Conservation (phyloP, 2,113 vertebrate genomes). For the Pituophis catenifer region DNA sequence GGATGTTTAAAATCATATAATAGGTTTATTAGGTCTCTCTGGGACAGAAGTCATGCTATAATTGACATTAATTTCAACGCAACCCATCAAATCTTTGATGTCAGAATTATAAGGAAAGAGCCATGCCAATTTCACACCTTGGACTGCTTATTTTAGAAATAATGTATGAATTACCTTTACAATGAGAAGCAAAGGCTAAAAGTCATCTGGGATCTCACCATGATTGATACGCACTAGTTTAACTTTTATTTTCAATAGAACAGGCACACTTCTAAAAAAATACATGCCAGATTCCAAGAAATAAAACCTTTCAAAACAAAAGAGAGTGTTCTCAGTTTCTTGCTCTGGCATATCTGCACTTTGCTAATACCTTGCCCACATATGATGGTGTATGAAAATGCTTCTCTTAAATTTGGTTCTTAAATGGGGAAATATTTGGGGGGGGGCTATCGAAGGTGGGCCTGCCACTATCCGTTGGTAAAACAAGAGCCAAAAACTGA, state of each 20-base stretch:
- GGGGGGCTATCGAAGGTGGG: background rate
- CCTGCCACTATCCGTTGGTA: background rate
- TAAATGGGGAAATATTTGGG: background rate
- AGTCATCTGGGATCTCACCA: background rate
- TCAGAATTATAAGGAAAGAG: background rate
- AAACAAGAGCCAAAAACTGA: background rate
- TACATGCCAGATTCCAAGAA: background rate
- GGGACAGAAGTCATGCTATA: background rate
- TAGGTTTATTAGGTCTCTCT: background rate
- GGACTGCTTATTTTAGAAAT: background rate
- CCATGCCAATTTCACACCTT: background rate
- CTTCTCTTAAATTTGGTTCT: background rate
- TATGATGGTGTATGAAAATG: background rate
- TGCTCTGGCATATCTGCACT: background rate
- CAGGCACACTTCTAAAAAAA: background rate
- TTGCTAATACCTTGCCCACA: background rate
- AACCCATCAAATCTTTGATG: background rate
- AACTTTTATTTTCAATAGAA: background rate
- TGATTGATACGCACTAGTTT: too few relatives aligned
- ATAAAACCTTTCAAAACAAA: background rate
- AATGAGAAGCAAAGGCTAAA: background rate
- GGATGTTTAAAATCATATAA: background rate
- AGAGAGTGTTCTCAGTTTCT: background rate
- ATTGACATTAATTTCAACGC: background rate
- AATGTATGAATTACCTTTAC: background rate